Evolutionary conservation across 1,140 invertebrate species (phyloP).

Genomic region (Bemisia tabaci): DNA sequence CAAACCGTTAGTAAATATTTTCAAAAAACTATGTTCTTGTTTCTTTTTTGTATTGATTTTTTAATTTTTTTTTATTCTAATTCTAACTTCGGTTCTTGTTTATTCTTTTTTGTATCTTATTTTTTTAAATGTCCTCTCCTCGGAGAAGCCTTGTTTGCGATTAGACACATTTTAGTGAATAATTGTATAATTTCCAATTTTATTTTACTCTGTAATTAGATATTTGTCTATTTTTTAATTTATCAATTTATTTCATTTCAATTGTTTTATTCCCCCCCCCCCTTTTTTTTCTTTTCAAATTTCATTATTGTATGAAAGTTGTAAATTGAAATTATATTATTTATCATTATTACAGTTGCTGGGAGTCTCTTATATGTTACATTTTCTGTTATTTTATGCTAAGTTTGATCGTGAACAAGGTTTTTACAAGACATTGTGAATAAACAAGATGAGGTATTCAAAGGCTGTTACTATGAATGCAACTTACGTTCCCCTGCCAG

Average conservation of each 20-base stretch:
- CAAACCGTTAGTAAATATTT: conserved; percentile 15
- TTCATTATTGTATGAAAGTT: no score
- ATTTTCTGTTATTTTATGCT: no score
- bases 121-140: background rate
- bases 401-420: background rate
- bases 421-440: background rate
- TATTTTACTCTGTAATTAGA: no score
- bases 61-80: background rate
- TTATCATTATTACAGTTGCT: no score
- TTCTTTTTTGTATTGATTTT: background rate
- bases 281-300: no score
- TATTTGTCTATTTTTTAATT: no score
- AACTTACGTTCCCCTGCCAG: background rate
- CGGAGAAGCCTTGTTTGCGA: background rate
- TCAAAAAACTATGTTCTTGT: background rate
- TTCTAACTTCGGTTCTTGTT: background rate
- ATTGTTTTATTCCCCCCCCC: no score
- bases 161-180: background rate
- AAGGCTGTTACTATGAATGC: background rate
- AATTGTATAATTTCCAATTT: no score
- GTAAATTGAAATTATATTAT: no score
- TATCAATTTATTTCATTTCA: no score
- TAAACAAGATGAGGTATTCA: background rate
- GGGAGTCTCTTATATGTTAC: no score
- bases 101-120: background rate